Base-by-base conservation (phyloP, 2,797 vertebrate genomes). In the Gastrophryne carolinensis region DNA sequence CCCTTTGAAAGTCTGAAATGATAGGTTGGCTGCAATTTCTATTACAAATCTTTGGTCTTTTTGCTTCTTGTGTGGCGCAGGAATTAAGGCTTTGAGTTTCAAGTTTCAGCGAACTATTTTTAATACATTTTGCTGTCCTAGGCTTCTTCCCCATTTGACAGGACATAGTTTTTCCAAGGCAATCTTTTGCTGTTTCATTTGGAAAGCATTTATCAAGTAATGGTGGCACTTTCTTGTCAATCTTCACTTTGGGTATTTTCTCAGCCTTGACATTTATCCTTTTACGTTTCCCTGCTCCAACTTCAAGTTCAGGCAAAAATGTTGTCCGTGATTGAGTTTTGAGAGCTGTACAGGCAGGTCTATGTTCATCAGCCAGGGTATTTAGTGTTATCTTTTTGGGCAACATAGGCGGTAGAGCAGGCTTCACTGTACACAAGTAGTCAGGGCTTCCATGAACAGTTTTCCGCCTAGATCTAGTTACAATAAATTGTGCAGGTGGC, bases 31-130 rank as follows among this genome's bases (percentile, higher is more conserved):
- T 3, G 57, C 3, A 12, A 10, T 64, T 60, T n/a, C 2, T 21
- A 19, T 19, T 44, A 23, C 0, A 44, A 64, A 34, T 71, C 60
- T 86, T 83, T 81, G 85, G 83, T 58, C 80, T 75, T 79, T 79
- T 76, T 32, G 80, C 58, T 66, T 83, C 83, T 69, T 82, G 72
- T 73, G 74, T 79, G 65, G 72, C 56, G 58, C 75, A 56, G 57
- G 4, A 79, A 73, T 39, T 63, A 64, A 44, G 73, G 62, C 68
- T 75, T 62, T 56, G 52, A 1, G 24, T 12, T 37, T 53, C 34
- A 60, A 30, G 57, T 34, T 24, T 30, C 5, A 78, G 52, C 19
- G 65, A 30, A 58, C 41, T 52, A 44, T 58, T 52, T 37, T 52
- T 26, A 8, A 44, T 4, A 3, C 26, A 21, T 2, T 29, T 49